Evolutionary conservation across 1,140 invertebrate genomes (phyloP).

Genomic region (Musca domestica): DNA sequence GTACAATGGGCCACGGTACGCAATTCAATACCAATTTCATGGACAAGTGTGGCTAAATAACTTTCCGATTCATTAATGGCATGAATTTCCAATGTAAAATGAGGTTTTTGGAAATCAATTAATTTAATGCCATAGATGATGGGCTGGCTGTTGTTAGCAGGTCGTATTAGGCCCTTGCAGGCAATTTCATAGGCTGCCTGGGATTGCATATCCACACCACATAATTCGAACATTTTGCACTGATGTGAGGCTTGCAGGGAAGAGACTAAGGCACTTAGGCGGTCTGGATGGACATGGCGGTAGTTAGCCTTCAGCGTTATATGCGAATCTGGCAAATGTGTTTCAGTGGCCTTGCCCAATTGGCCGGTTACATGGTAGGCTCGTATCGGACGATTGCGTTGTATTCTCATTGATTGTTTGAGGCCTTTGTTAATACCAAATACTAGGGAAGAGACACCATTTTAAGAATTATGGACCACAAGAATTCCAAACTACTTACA

Average conservation of each 20-base stretch:
- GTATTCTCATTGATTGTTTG: slow-evolving; percentile 57
- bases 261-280: slow-evolving; percentile 70
- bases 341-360: slow-evolving; percentile 77
- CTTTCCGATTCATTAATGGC: slow-evolving; percentile 77
- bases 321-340: slow-evolving; percentile 69
- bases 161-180: slow-evolving; percentile 72
- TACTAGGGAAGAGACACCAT: slow-evolving; percentile 55
- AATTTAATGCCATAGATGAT: slow-evolving; percentile 87
- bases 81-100: slow-evolving; percentile 88
- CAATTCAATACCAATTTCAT: slow-evolving; percentile 77
- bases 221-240: slow-evolving; percentile 73
- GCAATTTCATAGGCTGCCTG: slow-evolving; percentile 88
- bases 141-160: slow-evolving; percentile 66
- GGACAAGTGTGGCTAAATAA: slow-evolving; percentile 71
- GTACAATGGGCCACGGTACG: slow-evolving; percentile 78
- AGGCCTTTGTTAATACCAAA: slow-evolving; percentile 71
- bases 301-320: slow-evolving; percentile 72
- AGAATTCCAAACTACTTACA: slow-evolving; percentile 57
- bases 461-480: background rate
- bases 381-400: slow-evolving; percentile 59
- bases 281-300: slow-evolving; percentile 63
- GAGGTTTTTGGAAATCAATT: slow-evolving; percentile 73
- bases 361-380: slow-evolving; percentile 75
- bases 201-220: slow-evolving; percentile 76
- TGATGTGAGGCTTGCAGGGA: slow-evolving; percentile 80